Conservation (phyloP, 2,888 invertebrate genomes). For the Lasioglossum calceatum region DNA sequence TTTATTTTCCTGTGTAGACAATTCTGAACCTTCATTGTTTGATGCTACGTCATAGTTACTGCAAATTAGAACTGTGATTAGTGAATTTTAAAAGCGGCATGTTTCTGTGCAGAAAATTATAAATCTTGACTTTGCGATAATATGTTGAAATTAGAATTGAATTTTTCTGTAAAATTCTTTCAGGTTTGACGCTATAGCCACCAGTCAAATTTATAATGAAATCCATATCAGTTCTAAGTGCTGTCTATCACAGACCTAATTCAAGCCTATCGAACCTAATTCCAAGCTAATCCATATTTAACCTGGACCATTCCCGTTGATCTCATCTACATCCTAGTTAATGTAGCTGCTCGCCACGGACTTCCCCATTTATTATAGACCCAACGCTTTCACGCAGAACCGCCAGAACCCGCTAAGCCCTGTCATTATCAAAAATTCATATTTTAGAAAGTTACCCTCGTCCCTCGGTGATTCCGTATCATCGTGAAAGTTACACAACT, state of each 20-base stretch:
- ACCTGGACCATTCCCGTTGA: neutral
- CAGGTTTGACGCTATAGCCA: neutral
- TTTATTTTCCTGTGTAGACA: neutral
- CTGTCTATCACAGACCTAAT: neutral
- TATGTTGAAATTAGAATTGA: no score
- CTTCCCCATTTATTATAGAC: neutral
- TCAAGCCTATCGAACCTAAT: neutral
- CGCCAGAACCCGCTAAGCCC: neutral
- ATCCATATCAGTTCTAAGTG: neutral
- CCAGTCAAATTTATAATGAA: neutral
- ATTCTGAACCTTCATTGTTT: neutral
- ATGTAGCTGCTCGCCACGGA: neutral
- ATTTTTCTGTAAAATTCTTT: neutral
- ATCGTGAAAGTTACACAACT: conserved; percentile 49
- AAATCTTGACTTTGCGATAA: no score
- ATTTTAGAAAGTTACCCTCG: conserved; percentile 46
- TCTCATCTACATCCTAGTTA: neutral
- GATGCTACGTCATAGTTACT: neutral
- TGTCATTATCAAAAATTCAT: conserved; percentile 26
- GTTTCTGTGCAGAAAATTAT: neutral
- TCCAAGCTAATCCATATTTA: neutral
- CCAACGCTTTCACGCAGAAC: neutral
- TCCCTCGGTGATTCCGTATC: neutral
- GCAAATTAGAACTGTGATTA: no score
- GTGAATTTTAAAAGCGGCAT: no score